Evolutionary conservation across 1,140 invertebrate species (phyloP).

Genomic region (Tetramorium alpestre): DNA sequence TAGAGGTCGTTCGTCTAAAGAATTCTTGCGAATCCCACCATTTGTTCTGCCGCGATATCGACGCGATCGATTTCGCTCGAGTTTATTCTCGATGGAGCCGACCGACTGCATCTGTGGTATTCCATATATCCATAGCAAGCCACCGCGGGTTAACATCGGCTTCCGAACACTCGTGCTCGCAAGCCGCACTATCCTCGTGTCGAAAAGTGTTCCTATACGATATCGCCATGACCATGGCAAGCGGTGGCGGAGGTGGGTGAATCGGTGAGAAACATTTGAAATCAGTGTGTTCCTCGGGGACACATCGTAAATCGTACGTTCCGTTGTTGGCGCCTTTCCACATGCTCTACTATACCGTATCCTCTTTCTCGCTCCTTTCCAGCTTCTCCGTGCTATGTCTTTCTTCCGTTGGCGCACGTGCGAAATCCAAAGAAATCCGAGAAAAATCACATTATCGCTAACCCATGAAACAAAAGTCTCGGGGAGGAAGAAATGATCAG

Average conservation of each 20-base stretch:
- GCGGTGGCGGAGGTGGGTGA: not conserved
- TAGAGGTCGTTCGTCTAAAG: not conserved
- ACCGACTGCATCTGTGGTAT: slow-evolving; percentile 24
- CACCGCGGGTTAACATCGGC: not conserved
- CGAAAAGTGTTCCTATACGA: slow-evolving; percentile 42
- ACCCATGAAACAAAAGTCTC: slow-evolving; percentile 69
- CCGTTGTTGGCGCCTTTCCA: slow-evolving; percentile 73
- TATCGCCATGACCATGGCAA: slow-evolving; percentile 45
- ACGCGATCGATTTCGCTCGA: slow-evolving; percentile 39
- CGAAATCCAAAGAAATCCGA: slow-evolving; percentile 67
- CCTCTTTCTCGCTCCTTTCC: not conserved
- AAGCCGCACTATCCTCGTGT: slow-evolving; percentile 34
- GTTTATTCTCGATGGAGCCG: slow-evolving; percentile 32
- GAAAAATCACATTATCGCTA: slow-evolving; percentile 73
- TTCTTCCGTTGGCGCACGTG: slow-evolving; percentile 7
- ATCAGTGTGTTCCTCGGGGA: slow-evolving; percentile 74
- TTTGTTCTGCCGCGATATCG: slow-evolving; percentile 30
- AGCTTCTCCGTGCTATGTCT: not conserved
- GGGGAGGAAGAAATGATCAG: not conserved
- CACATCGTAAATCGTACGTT: slow-evolving; percentile 73
- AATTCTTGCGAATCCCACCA: slow-evolving; percentile 6
- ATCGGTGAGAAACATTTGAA: slow-evolving; percentile 67
- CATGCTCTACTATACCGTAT: slow-evolving; percentile 30
- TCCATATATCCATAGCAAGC: not conserved
- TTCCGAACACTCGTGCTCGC: slow-evolving; percentile 12